Percentiles rank a stretch among this genome's conserved stretches.
phyloP scores from a whole-genome alignment of 2,888 invertebrate genomes.

The Heliconius cydno region DNA sequence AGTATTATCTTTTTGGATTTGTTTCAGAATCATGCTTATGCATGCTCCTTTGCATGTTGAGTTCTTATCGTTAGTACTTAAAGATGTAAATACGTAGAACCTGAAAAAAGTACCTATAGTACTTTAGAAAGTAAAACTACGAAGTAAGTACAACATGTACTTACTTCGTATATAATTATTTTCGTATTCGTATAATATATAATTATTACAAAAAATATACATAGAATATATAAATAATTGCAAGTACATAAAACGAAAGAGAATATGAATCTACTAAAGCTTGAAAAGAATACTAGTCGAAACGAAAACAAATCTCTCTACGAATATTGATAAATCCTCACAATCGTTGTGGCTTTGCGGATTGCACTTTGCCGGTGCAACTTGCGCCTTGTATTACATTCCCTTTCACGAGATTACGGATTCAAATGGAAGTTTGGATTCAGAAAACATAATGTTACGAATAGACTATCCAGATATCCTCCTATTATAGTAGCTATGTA shows the following conservation, averaged over 20 bases:
- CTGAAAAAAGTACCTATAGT: background rate
- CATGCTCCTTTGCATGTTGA: slow-evolving; percentile 34
- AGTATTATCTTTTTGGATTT: slow-evolving; percentile 48
- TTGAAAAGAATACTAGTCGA: slow-evolving; percentile 54
- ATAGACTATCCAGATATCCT: slow-evolving; percentile 10
- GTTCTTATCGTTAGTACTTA: slow-evolving; percentile 8
- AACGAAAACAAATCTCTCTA: slow-evolving; percentile 60
- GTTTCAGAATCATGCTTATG: slow-evolving; percentile 48
- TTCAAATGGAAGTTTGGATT: slow-evolving; percentile 39
- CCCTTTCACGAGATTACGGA: slow-evolving; percentile 61
- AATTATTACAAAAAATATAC: no score
- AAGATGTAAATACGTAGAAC: background rate
- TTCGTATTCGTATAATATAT: no score
- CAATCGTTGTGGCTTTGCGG: slow-evolving; percentile 74
- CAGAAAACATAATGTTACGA: slow-evolving; percentile 33
- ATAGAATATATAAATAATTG: background rate
- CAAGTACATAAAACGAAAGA: slow-evolving; percentile 19
- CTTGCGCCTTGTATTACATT: slow-evolving; percentile 69
- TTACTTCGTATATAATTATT: no score
- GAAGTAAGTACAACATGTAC: background rate
- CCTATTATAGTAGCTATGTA: background rate
- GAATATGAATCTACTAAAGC: slow-evolving; percentile 52
- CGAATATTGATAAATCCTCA: slow-evolving; percentile 76
- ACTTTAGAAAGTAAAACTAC: background rate
- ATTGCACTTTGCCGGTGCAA: slow-evolving; percentile 65